phyloP scores from a whole-genome alignment of 92 coral and sea anemone species.

The Montipora capitata region DNA sequence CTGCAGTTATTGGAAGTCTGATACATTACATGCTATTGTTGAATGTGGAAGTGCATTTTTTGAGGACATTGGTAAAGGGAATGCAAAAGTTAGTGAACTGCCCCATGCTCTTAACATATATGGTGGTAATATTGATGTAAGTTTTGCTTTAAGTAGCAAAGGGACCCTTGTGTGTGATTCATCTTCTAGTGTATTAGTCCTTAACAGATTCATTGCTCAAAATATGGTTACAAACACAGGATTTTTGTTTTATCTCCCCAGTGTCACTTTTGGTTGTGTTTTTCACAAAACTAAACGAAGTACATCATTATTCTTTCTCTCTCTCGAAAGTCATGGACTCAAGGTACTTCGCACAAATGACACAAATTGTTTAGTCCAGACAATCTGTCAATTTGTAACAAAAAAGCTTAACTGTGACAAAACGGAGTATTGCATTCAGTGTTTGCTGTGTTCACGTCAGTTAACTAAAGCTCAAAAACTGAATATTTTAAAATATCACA shows the following conservation, averaged over 20 bases:
- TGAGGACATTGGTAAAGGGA: background rate
- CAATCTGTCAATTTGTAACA: slow-evolving; percentile 8
- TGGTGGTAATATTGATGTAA: slow-evolving; percentile 20
- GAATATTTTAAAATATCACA: no score
- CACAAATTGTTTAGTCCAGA: slow-evolving; percentile 22
- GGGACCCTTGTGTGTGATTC: slow-evolving; percentile 17
- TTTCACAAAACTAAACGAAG: slow-evolving; percentile 13
- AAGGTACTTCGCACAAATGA: no score
- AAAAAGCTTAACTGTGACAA: slow-evolving; percentile 32
- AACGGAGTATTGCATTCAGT: no score
- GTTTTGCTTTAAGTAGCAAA: slow-evolving; percentile 8
- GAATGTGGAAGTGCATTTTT: slow-evolving; percentile 52
- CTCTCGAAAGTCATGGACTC: no score
- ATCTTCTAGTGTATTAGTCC: no score
- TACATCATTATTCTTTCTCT: no score
- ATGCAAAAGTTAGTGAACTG: background rate
- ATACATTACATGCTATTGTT: slow-evolving; percentile 60
- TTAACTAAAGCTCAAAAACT: no score
- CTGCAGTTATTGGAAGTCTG: slow-evolving; percentile 24
- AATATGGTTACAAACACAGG: no score
- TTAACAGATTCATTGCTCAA: no score
- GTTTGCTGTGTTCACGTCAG: no score
- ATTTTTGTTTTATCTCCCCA: slow-evolving; percentile 26
- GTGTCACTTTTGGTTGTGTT: no score
- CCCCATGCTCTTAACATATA: slow-evolving; percentile 5